Conservation (phyloP, 2,888 invertebrate species). For the Sabatieria punctata region DNA sequence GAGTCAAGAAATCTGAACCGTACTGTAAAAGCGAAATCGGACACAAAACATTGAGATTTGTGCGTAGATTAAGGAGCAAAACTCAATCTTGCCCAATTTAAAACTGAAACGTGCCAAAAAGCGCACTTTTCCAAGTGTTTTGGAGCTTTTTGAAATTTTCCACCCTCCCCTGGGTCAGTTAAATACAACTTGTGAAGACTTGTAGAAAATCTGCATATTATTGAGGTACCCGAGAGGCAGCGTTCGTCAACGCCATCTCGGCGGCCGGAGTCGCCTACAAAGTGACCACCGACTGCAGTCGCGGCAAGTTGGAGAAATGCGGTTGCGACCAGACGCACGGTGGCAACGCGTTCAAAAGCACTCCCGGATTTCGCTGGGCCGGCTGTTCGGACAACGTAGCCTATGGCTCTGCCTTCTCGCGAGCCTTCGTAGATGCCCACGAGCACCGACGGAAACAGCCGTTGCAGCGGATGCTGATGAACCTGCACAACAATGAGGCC, state of each 20-base stretch:
- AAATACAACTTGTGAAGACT: neutral
- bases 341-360: neutral
- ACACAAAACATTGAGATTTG: too few species aligned
- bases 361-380: conserved; percentile 24
- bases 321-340: conserved; percentile 35
- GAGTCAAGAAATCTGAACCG: too few species aligned
- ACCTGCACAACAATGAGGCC: conserved; percentile 36
- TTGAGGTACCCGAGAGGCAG: conserved; percentile 24
- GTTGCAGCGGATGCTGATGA: conserved; percentile 30
- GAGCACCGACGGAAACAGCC: conserved; percentile 18
- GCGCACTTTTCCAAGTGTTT: too few species aligned
- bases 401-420: conserved; percentile 28
- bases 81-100: too few species aligned
- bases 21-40: too few species aligned
- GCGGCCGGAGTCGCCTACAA: conserved; percentile 35
- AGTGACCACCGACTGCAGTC: conserved; percentile 37
- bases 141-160: too few species aligned
- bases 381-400: conserved; percentile 34
- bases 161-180: neutral
- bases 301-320: conserved; percentile 35
- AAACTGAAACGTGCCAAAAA: too few species aligned
- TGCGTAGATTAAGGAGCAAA: too few species aligned
- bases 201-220: neutral
- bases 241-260: conserved; percentile 34
- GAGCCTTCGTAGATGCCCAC: conserved; percentile 30